Conservation (phyloP, 2,888 invertebrate genomes). For the Thalpophila matura region DNA sequence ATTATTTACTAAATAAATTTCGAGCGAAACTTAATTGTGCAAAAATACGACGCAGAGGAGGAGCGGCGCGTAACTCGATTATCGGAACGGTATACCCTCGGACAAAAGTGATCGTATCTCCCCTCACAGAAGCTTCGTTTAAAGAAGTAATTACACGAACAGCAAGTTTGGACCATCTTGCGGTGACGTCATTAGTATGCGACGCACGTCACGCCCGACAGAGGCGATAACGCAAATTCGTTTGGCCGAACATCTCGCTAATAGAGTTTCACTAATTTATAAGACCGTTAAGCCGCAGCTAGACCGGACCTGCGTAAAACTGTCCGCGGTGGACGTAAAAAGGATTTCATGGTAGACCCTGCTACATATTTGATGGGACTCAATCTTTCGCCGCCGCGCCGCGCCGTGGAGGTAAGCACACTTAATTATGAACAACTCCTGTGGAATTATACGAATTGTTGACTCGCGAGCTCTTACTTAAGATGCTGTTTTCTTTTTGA, state of each 20-base stretch:
- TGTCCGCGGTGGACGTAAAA: conserved; percentile 86
- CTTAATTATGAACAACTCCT: conserved; percentile 82
- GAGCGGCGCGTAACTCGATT: conserved; percentile 79
- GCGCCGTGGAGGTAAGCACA: conserved; percentile 75
- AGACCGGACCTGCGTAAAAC: conserved; percentile 82
- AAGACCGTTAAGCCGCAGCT: conserved; percentile 86
- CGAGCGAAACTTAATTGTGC: conserved; percentile 68
- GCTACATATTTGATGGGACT: conserved; percentile 84
- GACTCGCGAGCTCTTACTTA: conserved; percentile 63
- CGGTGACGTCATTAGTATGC: conserved; percentile 85
- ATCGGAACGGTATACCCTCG: conserved; percentile 78
- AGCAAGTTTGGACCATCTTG: conserved; percentile 82
- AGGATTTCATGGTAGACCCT: conserved; percentile 87
- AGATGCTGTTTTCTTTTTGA: conserved; percentile 63
- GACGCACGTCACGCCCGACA: conserved; percentile 79
- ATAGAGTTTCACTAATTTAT: conserved; percentile 91
- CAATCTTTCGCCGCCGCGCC: conserved; percentile 80
- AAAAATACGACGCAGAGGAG: conserved; percentile 68
- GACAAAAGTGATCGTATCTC: conserved; percentile 81
- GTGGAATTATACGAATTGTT: conserved; percentile 79
- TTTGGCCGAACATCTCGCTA: conserved; percentile 90
- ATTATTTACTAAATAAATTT: conserved; percentile 66
- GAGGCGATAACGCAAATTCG: conserved; percentile 91
- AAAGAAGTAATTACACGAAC: conserved; percentile 89
- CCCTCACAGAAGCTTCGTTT: conserved; percentile 84